Evolutionary conservation across 37 sponge, comb jelly and placozoan species (phyloP).

Genomic region (Mnemiopsis leidyi): DNA sequence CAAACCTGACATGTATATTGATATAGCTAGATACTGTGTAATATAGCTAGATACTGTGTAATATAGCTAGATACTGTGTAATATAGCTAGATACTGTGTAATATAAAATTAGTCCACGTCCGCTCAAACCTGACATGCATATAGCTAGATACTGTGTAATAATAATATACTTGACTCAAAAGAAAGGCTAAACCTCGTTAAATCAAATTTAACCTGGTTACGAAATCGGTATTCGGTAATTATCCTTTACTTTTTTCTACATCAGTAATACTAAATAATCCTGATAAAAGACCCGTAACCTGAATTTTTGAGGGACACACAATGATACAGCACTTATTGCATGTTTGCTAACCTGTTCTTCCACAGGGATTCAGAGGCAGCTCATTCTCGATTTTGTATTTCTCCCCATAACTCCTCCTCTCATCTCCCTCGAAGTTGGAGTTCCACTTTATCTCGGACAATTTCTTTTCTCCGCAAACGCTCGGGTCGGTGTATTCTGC

Average conservation of each 20-base stretch:
- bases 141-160: too few species aligned
- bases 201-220: too few species aligned
- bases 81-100: too few species aligned
- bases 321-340: too few species aligned
- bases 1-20: neutral
- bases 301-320: too few species aligned
- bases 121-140: neutral
- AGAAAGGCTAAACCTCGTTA: too few species aligned
- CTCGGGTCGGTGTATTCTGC: neutral
- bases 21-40: too few species aligned
- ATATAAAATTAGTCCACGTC: neutral
- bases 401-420: conserved; percentile 22
- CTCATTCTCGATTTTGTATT: neutral
- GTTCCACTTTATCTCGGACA: neutral
- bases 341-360: neutral
- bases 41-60: too few species aligned
- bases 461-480: neutral
- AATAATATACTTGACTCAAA: too few species aligned
- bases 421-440: neutral
- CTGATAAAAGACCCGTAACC: neutral
- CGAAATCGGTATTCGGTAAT: neutral
- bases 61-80: too few species aligned
- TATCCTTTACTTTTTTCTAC: neutral
- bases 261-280: too few species aligned
- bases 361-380: conserved; percentile 26